Evolutionary conservation across 2,797 vertebrate species (phyloP), one percentile per base, ranked within the genome.

Genomic region (Choloepus didactylus): DNA sequence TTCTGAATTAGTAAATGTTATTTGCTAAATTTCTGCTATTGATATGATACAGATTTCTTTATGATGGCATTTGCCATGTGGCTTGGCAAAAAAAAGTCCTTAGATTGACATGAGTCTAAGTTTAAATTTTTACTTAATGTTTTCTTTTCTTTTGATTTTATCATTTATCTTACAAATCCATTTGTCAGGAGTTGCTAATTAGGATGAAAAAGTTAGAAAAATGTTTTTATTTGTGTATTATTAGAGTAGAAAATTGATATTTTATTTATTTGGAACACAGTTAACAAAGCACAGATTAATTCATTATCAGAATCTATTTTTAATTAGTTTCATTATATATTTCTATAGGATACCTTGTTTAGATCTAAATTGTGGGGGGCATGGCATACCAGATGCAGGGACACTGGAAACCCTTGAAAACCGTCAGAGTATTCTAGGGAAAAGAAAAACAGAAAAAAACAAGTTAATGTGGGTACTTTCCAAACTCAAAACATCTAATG

Each of bases 111-210:
- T 35, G 23, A 46, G 8, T 80, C 38, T 76, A 75, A 87, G 29
- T 9, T 80, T 87, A 69, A 51, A 75, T 81, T 76, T 79, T 89
- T 41, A 86, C 75, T 95, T 93, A 12, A 31, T 80, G 69, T 83
- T 95, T 90, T 70, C 56, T 62, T 90, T 85, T 79, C 27, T 93
- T 82, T 86, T 54, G 4, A 75, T 83, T 95, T 90, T 70, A 62
- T 70, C 70, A 51, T 67, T 90, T 85, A 73, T 86, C 29, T 69
- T 82, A 11, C 16, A 91, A 66, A 73, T 80, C 3, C 19, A 83
- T 56, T 69, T 75, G 59, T 46, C 38, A 59, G 19, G 1, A 18
- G 9, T 80, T 92, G 49, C 62, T 86, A 85, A 35, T 89, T 79
- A 82, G 76, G 44, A 87, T 87, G 49, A 60, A 79, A 81, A 89